A percentile compares a stretch with the other conserved stretches of the same genome.
Evolutionary conservation across 2,113 vertebrate species (phyloP).

Genomic region (Oreochromis tanganicae): DNA sequence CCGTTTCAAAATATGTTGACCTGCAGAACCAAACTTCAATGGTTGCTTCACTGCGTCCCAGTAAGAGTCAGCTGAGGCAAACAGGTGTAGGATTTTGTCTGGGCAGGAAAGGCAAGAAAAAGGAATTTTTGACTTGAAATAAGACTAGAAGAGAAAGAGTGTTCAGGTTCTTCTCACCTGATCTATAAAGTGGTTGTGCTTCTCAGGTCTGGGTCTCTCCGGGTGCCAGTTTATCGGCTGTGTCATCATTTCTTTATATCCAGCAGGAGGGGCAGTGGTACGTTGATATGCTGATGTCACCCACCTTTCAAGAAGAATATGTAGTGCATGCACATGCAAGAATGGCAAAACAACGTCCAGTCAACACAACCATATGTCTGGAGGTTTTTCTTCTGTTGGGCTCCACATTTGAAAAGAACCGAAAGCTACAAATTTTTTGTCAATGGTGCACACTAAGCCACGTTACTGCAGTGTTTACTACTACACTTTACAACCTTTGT

Average conservation of each 20-base stretch:
- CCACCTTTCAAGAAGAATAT: neutral
- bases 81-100: neutral
- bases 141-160: neutral
- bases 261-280: neutral
- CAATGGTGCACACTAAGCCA: no score
- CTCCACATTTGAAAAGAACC: neutral
- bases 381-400: neutral
- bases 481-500: no score
- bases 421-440: neutral
- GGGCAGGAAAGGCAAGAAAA: neutral
- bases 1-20: neutral
- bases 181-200: neutral
- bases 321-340: neutral
- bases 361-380: neutral
- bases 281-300: neutral
- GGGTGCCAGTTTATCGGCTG: neutral
- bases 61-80: neutral
- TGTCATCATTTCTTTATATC: conserved; percentile 12
- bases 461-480: no score
- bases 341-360: neutral
- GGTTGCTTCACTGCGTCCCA: neutral
- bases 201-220: neutral
- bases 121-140: neutral
- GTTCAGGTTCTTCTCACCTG: neutral
- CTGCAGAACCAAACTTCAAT: neutral